Evolutionary conservation across 2,888 invertebrate genomes (phyloP).

Genomic region (Melinopterus prodromus): DNA sequence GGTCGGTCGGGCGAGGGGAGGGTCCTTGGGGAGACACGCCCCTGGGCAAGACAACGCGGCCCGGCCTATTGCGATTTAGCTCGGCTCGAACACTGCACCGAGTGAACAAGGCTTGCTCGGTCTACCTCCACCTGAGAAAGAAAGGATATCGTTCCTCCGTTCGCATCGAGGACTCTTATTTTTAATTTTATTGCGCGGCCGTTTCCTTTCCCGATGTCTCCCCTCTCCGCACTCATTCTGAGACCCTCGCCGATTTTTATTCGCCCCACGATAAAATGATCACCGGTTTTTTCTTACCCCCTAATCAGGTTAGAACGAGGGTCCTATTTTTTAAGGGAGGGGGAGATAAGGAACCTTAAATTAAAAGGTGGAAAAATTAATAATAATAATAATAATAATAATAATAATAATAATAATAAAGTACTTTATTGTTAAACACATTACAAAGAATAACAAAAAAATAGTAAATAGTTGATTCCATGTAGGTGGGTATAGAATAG

Average conservation of each 20-base stretch:
- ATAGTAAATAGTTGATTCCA: too few species aligned
- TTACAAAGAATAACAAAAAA: too few species aligned
- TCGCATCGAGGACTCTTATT: constrained; percentile 34
- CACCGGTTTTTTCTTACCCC: constrained; percentile 29
- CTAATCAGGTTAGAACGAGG: neutral
- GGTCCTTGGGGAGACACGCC: constrained; percentile 41
- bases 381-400: too few species aligned
- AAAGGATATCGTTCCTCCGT: constrained; percentile 28
- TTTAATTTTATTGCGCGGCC: constrained; percentile 44
- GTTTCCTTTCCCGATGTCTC: constrained; percentile 9
- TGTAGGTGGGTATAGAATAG: too few species aligned
- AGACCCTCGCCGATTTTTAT: constrained; percentile 41
- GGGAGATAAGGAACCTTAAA: neutral
- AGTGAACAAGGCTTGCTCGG: neutral
- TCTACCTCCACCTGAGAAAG: constrained; percentile 39
- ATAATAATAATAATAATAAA: too few species aligned
- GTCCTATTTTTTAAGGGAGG: neutral
- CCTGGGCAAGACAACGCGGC: constrained; percentile 39
- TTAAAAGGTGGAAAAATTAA: too few species aligned
- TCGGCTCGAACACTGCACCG: neutral
- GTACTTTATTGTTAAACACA: too few species aligned
- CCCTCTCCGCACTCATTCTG: constrained; percentile 27
- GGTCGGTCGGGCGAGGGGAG: constrained; percentile 17
- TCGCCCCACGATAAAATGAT: constrained; percentile 37
- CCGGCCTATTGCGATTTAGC: constrained; percentile 39